Evolutionary conservation across 2,888 invertebrate species (phyloP), one percentile per base, ranked within the genome.

Genomic region (Gymnosoma rotundatum): DNA sequence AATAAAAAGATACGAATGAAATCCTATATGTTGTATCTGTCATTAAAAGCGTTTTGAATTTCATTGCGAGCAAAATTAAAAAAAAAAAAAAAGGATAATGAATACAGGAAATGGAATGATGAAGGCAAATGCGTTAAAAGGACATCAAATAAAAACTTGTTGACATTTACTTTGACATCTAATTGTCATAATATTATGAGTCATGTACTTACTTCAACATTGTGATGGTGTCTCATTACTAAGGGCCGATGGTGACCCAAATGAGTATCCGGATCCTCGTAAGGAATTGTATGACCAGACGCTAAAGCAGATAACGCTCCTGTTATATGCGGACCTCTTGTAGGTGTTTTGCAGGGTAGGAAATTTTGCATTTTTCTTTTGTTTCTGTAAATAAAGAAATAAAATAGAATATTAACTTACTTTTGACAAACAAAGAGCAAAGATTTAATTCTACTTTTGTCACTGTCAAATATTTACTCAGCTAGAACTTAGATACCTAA

Each of bases 361-460:
- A 97, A 94, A 90, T 96, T 96, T 91, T 96, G 96, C 90, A 96
- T 96, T 95, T 96, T 96, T 92, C 96, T 94, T 92, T 96, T 96
- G 92, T 96, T 96, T 92, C 97, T 97, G 94, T 76, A 94, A 94
- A n/a, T 14, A 48, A 48, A 42, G 90, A 69, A 42, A 12, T 12
- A 18, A 54, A 67, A 48, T 20, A 25, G 42, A 52, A 79, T 69
- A 63, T 60, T 52, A 45, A 61, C 64, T 58, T 48, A n/a, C 12
- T 48, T 48, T 14, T 14, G 10, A 1, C 14, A 2, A n/a, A 20
- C 2, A 54, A 45, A 63, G 12, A 45, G 4, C 18, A 48, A 14
- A 45, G 10, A 21, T 63, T 42, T 10, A 67, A 60, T 69, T 45
- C 12, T 45, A 18, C 52, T 72, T 10, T 52, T 20, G n/a, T 69